Evolutionary conservation across 2,797 vertebrate species (phyloP).

Genomic region (Gambelia wislizenii): DNA sequence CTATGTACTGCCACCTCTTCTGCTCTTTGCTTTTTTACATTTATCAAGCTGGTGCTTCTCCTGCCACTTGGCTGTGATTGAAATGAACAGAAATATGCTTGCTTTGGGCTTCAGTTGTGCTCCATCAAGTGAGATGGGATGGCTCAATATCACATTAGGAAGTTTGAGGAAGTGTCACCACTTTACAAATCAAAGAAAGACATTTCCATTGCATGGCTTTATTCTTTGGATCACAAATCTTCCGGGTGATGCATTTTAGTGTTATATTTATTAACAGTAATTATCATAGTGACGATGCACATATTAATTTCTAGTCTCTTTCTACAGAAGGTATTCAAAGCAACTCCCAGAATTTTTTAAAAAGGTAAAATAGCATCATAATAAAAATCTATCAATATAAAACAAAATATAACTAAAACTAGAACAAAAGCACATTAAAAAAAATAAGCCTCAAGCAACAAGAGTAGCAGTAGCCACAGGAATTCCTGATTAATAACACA

Average conservation of each 20-base stretch:
- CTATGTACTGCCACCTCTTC: not conserved
- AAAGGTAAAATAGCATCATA: not conserved
- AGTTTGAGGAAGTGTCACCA: not conserved
- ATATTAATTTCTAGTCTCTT: not conserved
- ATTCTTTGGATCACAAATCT: too few species aligned
- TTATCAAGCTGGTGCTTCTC: constrained; percentile 18
- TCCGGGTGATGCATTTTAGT: not conserved
- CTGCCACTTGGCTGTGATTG: not conserved
- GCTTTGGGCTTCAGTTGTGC: not conserved
- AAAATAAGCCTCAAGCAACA: not conserved
- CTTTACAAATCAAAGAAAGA: not conserved
- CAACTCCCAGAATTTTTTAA: not conserved
- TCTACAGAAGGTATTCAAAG: not conserved
- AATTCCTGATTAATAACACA: not conserved
- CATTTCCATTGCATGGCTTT: not conserved
- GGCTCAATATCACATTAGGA: not conserved
- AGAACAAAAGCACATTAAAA: not conserved
- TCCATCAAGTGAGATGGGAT: not conserved
- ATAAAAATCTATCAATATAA: not conserved
- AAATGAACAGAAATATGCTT: not conserved
- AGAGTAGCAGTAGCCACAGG: not conserved
- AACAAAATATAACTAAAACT: not conserved
- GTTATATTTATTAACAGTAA: not conserved
- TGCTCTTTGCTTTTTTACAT: not conserved
- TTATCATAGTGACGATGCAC: not conserved